These are phyloP conservation scores for Sminthurides bifidus DNA, from an alignment of 1,140 invertebrate species.

Conservation along the genomic window DNA sequence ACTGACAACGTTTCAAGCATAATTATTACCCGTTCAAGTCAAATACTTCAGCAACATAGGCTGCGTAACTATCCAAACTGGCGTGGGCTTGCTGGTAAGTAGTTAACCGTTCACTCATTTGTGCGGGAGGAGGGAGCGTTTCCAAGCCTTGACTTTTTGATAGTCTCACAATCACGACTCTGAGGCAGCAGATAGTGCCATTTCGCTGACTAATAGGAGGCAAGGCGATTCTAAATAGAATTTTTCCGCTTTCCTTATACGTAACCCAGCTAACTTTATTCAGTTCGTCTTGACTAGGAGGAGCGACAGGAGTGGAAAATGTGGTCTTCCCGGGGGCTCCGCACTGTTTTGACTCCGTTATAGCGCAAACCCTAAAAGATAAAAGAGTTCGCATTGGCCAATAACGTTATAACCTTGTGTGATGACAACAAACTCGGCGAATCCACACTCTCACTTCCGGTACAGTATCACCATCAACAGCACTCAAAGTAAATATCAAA, in stretches of 20 bases:
- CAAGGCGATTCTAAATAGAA: conserved; percentile 36
- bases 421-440: too few relatives aligned
- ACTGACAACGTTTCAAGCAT: background rate
- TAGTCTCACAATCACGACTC: conserved; percentile 62
- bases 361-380: conserved; percentile 41
- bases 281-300: conserved; percentile 52
- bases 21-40: conserved; percentile 36
- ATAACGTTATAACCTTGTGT: too few relatives aligned
- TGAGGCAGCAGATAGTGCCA: conserved; percentile 69
- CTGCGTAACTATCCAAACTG: conserved; percentile 45
- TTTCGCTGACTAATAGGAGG: conserved; percentile 68
- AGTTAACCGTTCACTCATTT: conserved; percentile 48
- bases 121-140: conserved; percentile 52
- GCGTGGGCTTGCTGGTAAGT: conserved; percentile 61
- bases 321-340: conserved; percentile 46
- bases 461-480: too few relatives aligned
- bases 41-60: conserved; percentile 71
- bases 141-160: conserved; percentile 48
- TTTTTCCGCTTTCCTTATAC: conserved; percentile 4
- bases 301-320: conserved; percentile 54
- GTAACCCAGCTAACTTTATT: conserved; percentile 54
- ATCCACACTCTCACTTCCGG: too few relatives aligned
- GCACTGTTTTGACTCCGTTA: conserved; percentile 54
- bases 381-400: too few relatives aligned
- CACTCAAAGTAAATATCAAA: too few relatives aligned